Conservation (phyloP, 1,140 invertebrate species). For the Eufriesea mexicana region DNA sequence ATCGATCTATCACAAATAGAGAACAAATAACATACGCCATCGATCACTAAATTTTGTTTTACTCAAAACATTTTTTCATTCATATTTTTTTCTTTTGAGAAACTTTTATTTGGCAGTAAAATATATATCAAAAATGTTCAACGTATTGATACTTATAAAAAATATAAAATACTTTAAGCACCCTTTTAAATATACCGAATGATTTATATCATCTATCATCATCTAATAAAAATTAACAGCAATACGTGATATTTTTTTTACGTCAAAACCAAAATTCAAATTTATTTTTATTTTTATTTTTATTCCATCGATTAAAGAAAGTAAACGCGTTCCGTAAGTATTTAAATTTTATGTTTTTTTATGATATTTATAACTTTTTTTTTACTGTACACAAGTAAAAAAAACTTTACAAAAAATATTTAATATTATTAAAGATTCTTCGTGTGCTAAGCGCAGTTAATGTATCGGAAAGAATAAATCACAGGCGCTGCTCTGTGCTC, state of each 20-base stretch:
- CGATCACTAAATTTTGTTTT: background rate
- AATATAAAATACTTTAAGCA: slow-evolving; percentile 47
- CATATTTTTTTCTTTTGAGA: background rate
- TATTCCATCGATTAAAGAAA: slow-evolving; percentile 26
- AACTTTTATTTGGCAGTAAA: slow-evolving; percentile 49
- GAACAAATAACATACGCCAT: slow-evolving; percentile 15
- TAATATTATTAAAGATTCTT: slow-evolving; percentile 19
- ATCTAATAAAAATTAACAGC: slow-evolving; percentile 5
- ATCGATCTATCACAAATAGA: slow-evolving; percentile 48
- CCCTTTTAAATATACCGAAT: slow-evolving; percentile 27
- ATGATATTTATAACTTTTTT: background rate
- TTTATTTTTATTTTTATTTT: background rate
- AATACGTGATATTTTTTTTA: background rate
- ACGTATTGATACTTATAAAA: slow-evolving; percentile 52
- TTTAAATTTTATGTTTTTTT: background rate
- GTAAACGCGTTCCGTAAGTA: background rate
- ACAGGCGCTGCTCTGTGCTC: slow-evolving; percentile 39
- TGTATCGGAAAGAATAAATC: slow-evolving; percentile 31
- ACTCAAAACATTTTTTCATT: background rate
- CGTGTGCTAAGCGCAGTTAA: background rate
- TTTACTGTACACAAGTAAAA: background rate
- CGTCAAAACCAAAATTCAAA: slow-evolving; percentile 29
- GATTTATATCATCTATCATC: slow-evolving; percentile 13
- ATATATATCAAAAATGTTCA: slow-evolving; percentile 50
- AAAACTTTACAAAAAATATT: slow-evolving; percentile 27